Evolutionary conservation across 64 coral and sea anemone species (phyloP).

Genomic region (Stylophora pistillata): DNA sequence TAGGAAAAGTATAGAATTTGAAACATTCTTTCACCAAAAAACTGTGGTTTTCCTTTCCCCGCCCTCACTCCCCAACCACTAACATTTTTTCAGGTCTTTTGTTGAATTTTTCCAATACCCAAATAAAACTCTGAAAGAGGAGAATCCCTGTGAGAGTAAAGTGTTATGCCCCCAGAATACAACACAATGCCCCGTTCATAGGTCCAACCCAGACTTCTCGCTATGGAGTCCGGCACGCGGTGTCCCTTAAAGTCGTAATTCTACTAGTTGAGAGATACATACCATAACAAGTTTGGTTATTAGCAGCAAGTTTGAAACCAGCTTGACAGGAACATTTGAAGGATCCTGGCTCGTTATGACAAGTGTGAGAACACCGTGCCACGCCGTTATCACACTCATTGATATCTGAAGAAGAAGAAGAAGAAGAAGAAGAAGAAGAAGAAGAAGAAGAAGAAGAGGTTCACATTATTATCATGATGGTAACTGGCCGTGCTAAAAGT

Average conservation of each 20-base stretch:
- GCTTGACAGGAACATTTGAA: not conserved
- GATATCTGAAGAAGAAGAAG: not conserved
- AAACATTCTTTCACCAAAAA: too few species aligned
- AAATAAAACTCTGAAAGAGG: too few species aligned
- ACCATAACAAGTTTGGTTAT: conserved; percentile 11
- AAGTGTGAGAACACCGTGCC: not conserved
- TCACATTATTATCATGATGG: not conserved
- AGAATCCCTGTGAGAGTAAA: too few species aligned
- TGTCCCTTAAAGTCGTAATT: not conserved
- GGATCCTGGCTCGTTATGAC: conserved; percentile 9
- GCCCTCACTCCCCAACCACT: too few species aligned
- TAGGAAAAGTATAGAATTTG: not conserved
- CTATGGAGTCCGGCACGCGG: too few species aligned
- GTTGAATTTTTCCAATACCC: too few species aligned
- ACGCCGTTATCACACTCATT: conserved; percentile 16
- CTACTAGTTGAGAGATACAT: not conserved
- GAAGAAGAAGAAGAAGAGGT: not conserved
- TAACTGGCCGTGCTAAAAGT: too few species aligned
- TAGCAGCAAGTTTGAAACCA: not conserved
- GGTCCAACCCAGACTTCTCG: too few species aligned
- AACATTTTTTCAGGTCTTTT: too few species aligned
- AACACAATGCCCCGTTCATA: too few species aligned
- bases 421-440: not conserved
- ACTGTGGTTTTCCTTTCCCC: too few species aligned
- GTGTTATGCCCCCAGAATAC: too few species aligned